These are phyloP conservation scores for Leptinotarsa texana DNA, from an alignment of 1,140 invertebrate genomes.

Conservation along the genomic window DNA sequence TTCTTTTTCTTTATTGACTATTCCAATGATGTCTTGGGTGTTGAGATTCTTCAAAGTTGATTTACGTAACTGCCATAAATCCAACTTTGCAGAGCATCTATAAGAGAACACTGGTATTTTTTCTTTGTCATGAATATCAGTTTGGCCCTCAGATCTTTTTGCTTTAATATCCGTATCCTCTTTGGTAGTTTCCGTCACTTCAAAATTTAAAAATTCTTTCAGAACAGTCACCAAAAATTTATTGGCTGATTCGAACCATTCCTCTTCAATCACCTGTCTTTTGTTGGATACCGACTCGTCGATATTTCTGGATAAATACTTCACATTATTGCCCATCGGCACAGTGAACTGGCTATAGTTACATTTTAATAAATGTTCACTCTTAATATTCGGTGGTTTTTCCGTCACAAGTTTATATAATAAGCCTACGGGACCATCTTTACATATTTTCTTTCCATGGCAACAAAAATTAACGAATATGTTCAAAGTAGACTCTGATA, in stretches of 20 bases:
- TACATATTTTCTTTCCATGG: conserved; percentile 33
- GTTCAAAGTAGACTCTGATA: conserved; percentile 47
- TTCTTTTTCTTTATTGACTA: conserved; percentile 30
- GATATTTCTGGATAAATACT: conserved; percentile 16
- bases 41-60: conserved; percentile 30
- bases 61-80: conserved; percentile 41
- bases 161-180: conserved; percentile 22
- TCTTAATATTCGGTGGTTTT: conserved; percentile 26
- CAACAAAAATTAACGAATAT: conserved; percentile 40
- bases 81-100: conserved; percentile 34
- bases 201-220: conserved; percentile 28
- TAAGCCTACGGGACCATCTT: conserved; percentile 22
- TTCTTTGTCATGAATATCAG: conserved; percentile 25
- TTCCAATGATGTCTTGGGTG: not conserved
- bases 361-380: not conserved
- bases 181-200: conserved; percentile 10
- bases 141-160: conserved; percentile 28
- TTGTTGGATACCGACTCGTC: not conserved
- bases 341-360: conserved; percentile 26
- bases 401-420: conserved; percentile 43
- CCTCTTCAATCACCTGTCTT: not conserved
- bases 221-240: conserved; percentile 30
- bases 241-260: conserved; percentile 28
- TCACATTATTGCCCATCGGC: conserved; percentile 10
- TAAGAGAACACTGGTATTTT: conserved; percentile 29